Percentiles rank a stretch among this genome's conserved stretches.
Conservation (phyloP, 2,888 invertebrate species). For the Eustalomyia histrio region DNA sequence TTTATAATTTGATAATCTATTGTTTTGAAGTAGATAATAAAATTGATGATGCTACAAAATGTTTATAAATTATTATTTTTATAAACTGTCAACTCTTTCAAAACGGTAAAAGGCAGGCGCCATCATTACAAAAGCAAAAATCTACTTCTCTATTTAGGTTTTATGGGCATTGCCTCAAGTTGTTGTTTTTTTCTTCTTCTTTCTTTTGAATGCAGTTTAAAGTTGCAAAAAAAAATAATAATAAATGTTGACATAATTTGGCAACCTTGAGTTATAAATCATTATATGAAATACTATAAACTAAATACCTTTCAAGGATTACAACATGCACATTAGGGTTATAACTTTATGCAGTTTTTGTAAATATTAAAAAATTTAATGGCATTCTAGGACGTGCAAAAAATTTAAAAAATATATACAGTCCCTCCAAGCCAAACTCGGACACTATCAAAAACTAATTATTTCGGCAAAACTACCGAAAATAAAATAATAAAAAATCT, state of each 20-base stretch:
- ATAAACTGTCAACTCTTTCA: conserved; percentile 10
- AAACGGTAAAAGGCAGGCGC: not conserved
- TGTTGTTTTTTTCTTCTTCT: too few relatives aligned
- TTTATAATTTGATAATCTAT: not conserved
- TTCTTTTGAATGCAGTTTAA: conserved; percentile 11
- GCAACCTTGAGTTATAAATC: not conserved
- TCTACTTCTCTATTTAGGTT: not conserved
- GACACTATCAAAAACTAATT: too few relatives aligned
- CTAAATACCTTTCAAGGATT: too few relatives aligned
- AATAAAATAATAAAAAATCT: too few relatives aligned
- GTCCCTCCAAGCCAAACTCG: too few relatives aligned
- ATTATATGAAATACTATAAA: too few relatives aligned
- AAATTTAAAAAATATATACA: too few relatives aligned
- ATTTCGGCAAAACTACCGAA: too few relatives aligned
- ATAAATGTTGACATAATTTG: not conserved
- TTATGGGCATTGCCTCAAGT: conserved; percentile 8
- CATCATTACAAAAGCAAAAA: not conserved
- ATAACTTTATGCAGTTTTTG: too few relatives aligned
- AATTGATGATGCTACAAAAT: conserved; percentile 52
- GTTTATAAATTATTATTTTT: not conserved
- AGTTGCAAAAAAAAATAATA: not conserved
- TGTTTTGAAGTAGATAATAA: conserved; percentile 29
- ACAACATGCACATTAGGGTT: too few relatives aligned
- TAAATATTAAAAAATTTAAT: too few relatives aligned
- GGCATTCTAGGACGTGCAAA: too few relatives aligned